Evolutionary conservation across 1,140 invertebrate species (phyloP), one percentile per base, ranked within the genome.

Genomic region (Polypedilum pembai): DNA sequence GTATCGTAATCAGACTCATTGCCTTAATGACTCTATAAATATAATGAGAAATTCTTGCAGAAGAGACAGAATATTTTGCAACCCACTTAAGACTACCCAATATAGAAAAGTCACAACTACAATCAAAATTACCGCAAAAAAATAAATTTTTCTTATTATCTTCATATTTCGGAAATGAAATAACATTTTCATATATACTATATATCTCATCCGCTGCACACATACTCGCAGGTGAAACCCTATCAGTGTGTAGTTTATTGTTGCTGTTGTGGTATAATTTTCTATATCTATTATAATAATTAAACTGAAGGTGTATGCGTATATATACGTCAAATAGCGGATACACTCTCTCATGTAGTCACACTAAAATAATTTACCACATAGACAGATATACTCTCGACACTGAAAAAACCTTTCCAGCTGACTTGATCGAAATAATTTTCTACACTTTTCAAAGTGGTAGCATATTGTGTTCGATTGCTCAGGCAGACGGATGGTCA

Each of bases 391-490:
- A 56, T 3, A 56, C 12, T 33, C 24, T 33, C 24, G 24, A 33
- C 24, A 33, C 24, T 33, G 24, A 33, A 33, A 33, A 21, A 69
- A 69, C 8, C 65, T 69, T 69, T 69, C 65, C 65, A 69, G 65
- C 65, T 69, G 65, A 69, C 65, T 69, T 69, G 17, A 21, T 69
- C 20, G 65, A 69, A 21, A 56, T 33, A 33, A 33, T 33, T 33
- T 33, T 33, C 24, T 33, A 33, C 24, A 66, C 17, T 66, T 21
- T 18, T 69, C 17, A 56, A 56, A 56, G 65, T 69, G 65, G 65
- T 69, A 69, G 65, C 65, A 69, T 69, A 69, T 69, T 69, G 65
- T 20, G 20, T 69, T 69, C 65, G 65, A 69, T 18, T 69, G 65
- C 20, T 18, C 17, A 18, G 17, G 65, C 17, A 20, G 65, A 18